Base-by-base conservation (phyloP, 1,140 invertebrate species). In the Dysdera silvatica region DNA sequence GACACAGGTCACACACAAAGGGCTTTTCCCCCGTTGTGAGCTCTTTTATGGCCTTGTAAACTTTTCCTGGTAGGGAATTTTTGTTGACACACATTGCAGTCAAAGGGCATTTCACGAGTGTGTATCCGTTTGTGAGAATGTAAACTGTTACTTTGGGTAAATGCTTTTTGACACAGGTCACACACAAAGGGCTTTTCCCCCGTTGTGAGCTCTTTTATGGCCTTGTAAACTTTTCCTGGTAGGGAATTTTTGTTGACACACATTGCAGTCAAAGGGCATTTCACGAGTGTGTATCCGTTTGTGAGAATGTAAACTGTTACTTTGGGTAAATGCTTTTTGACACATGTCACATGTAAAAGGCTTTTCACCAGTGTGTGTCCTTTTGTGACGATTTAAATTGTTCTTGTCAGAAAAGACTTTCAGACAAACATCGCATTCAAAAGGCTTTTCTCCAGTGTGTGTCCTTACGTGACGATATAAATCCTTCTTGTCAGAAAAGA, bases 61-160 rank as follows among this genome's bases (percentile, higher is more conserved):
- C n/a, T n/a, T n/a, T 18, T 10, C 14, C 23, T 26, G 2, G 35
- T 35, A 8, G 31, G 20, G 49, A 62, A 62, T 20, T 18, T 14
- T 56, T 70, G 62, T 2, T 45, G 43, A 33, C 70, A 71, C 2
- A 66, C 37, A 20, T 59, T 16, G 49, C 70, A 71, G 23, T 59
- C 52, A 64, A 66, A 61, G 6, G 75, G 76, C 18, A 74, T 66
- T 49, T 75, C 72, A n/a, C 77, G 85, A 5, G 80, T 81, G 71
- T 86, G 85, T 10, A 82, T 85, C 54, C 83, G 71, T 79, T 85
- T 83, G 75, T 86, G 85, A 43, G 82, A 83, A 18, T 82, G 84
- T 3, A 87, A 80, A 49, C 47, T 52, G 26, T 26, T 60, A 24
- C 48, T 57, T 23, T 59, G 26, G 20, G 20, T 63, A 26, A 72